A percentile compares a stretch with the other conserved stretches of the same genome.
These are phyloP conservation scores for Steinernema scapterisci DNA, from an alignment of 2,888 invertebrate genomes.

Conservation along the genomic window DNA sequence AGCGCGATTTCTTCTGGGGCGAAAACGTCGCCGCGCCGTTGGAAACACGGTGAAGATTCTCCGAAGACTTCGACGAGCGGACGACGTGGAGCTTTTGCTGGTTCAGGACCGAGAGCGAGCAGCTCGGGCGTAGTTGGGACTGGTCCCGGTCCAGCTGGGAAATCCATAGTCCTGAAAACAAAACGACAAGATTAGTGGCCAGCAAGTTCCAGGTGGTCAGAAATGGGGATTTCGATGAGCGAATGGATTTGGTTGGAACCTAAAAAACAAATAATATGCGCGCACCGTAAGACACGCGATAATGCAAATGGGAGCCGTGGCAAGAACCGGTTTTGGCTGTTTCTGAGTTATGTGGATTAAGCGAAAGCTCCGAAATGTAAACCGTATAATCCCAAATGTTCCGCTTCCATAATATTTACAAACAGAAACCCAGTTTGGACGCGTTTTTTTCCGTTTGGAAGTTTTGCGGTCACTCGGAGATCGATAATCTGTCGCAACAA, in stretches of 20 bases:
- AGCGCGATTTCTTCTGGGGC: conserved; percentile 25
- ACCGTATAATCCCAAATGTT: too few relatives aligned
- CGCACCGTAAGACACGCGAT: too few relatives aligned
- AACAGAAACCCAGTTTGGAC: too few relatives aligned
- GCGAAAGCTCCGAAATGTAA: too few relatives aligned
- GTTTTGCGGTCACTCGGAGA: background rate
- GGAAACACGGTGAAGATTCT: conserved; percentile 57
- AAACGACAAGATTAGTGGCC: too few relatives aligned
- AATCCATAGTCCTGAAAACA: conserved; percentile 52
- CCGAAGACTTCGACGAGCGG: conserved; percentile 55
- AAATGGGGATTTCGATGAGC: too few relatives aligned
- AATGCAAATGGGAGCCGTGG: too few relatives aligned
- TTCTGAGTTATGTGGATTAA: too few relatives aligned
- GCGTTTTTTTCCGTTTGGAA: too few relatives aligned
- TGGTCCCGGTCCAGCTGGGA: conserved; percentile 53
- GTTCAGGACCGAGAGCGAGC: conserved; percentile 57
- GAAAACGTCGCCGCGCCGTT: background rate
- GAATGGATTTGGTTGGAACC: background rate
- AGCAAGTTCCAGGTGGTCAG: too few relatives aligned
- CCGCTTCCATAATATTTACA: too few relatives aligned
- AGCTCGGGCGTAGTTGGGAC: conserved; percentile 49
- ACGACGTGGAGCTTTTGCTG: conserved; percentile 49
- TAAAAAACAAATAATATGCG: background rate
- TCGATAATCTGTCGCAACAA: background rate
- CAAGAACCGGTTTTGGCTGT: too few relatives aligned